These are phyloP conservation scores for Decapterus maruadsi DNA, from an alignment of 2,797 vertebrate genomes.

Conservation along the genomic window DNA sequence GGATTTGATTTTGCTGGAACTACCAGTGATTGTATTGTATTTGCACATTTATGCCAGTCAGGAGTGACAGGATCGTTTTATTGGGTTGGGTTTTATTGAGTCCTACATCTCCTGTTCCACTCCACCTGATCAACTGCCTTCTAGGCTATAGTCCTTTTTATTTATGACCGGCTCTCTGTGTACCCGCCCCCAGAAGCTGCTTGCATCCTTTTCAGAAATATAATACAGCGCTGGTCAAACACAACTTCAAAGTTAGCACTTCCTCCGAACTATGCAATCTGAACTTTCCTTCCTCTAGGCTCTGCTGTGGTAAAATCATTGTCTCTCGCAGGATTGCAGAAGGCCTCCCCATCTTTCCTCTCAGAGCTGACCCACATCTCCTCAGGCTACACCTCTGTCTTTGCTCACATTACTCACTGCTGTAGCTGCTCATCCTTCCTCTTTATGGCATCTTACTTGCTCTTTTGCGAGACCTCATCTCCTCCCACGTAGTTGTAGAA, in stretches of 20 bases:
- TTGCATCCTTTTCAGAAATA: conserved; percentile 27
- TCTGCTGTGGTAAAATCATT: conserved; percentile 14
- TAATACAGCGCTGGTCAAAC: not conserved
- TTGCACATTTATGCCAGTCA: not conserved
- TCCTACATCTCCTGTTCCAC: not conserved
- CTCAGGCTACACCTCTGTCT: conserved; percentile 44
- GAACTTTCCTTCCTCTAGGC: conserved; percentile 25
- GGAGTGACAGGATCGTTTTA: not conserved
- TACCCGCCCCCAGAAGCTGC: conserved; percentile 10
- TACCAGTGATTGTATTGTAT: not conserved
- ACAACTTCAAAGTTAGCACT: not conserved
- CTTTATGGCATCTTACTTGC: conserved; percentile 10
- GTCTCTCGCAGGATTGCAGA: conserved; percentile 33
- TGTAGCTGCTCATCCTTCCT: conserved; percentile 20
- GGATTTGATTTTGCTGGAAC: not conserved
- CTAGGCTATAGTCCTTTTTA: not conserved
- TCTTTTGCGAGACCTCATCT: conserved; percentile 35
- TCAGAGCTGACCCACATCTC: conserved; percentile 39
- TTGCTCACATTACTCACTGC: conserved; percentile 19
- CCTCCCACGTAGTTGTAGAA: conserved; percentile 47
- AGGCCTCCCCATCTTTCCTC: conserved; percentile 33
- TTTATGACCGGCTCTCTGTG: conserved; percentile 17
- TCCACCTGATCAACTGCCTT: not conserved
- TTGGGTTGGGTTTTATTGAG: no score
- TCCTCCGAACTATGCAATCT: conserved; percentile 16